phyloP scores from a whole-genome alignment of 2,888 invertebrate species.

The Drepana falcataria region DNA sequence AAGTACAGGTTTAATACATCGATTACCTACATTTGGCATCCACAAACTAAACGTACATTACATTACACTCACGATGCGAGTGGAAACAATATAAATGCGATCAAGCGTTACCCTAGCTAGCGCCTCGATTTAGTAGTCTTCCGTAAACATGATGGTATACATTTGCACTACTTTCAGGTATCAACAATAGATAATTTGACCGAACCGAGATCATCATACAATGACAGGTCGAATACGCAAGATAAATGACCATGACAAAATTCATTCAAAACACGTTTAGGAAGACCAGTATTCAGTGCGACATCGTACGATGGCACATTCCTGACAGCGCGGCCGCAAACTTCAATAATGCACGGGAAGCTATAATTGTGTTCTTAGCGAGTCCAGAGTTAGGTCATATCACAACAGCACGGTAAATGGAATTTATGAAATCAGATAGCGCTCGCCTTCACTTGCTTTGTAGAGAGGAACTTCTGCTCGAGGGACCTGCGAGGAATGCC shows the following conservation, averaged over 20 bases:
- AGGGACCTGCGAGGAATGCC: constrained; percentile 71
- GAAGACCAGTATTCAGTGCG: constrained; percentile 7
- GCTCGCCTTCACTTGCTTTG: constrained; percentile 69
- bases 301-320: constrained; percentile 25
- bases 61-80: constrained; percentile 47
- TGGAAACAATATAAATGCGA: constrained; percentile 56
- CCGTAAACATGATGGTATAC: not conserved
- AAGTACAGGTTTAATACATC: constrained; percentile 27
- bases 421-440: constrained; percentile 46
- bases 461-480: constrained; percentile 65
- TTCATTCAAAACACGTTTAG: not conserved
- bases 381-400: not conserved
- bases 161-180: not conserved
- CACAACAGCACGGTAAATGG: constrained; percentile 20
- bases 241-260: no score
- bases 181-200: not conserved
- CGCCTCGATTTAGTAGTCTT: constrained; percentile 5
- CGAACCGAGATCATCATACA: no score
- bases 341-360: not conserved
- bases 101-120: constrained; percentile 47
- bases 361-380: not conserved
- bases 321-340: constrained; percentile 10
- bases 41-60: constrained; percentile 63
- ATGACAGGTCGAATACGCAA: no score
- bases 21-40: constrained; percentile 66